Percentiles rank a stretch among this genome's conserved stretches.
Conservation (phyloP, 2,113 vertebrate species). For the Stigmatopora argus region DNA sequence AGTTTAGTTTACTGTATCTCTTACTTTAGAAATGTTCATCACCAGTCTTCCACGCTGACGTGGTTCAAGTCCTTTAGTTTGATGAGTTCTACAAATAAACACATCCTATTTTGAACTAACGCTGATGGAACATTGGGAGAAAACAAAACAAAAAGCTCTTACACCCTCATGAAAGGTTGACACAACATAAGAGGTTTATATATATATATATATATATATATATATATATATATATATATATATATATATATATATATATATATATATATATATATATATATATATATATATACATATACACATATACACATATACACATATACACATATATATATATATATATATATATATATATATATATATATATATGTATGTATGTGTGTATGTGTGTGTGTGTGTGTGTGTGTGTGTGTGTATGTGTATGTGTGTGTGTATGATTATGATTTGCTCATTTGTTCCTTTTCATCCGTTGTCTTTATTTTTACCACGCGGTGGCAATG, state of each 20-base stretch:
- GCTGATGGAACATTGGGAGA: neutral
- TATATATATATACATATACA: too few species aligned
- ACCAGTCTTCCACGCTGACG: conserved; percentile 94
- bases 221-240: too few species aligned
- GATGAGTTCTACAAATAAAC: conserved; percentile 82
- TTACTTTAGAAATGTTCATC: conserved; percentile 96
- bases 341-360: too few species aligned
- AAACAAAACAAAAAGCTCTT: neutral
- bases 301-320: too few species aligned
- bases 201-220: too few species aligned
- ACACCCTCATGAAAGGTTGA: neutral
- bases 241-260: too few species aligned
- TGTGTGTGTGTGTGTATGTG: too few species aligned
- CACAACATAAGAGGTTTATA: neutral
- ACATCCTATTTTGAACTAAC: neutral
- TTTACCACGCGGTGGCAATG: conserved; percentile 45
- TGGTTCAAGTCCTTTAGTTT: conserved; percentile 96
- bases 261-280: too few species aligned
- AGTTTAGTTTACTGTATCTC: conserved; percentile 74
- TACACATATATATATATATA: too few species aligned
- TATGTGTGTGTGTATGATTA: too few species aligned
- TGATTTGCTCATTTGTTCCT: conserved; percentile 41
- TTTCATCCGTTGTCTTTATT: neutral
- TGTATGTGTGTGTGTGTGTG: too few species aligned
- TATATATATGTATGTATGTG: too few species aligned